Evolutionary conservation across 2,797 vertebrate genomes (phyloP).

Genomic region (Eremophila alpestris): DNA sequence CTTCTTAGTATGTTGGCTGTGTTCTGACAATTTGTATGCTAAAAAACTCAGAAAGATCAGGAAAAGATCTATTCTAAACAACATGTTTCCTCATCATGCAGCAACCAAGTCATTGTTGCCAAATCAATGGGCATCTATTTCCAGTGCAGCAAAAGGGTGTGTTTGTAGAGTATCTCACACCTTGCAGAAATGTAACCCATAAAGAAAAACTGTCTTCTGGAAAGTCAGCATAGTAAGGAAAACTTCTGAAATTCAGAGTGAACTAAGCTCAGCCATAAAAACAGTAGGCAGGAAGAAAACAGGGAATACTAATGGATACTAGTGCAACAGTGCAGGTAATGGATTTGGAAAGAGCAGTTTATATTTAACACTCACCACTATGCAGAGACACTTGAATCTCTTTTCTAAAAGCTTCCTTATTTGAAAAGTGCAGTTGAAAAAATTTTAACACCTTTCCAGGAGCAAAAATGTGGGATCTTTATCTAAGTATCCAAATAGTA

Average conservation of each 20-base stretch:
- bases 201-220: background rate
- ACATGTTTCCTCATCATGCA: accelerated
- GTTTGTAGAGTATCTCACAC: background rate
- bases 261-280: background rate
- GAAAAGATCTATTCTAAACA: background rate
- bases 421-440: constrained; percentile 20
- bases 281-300: background rate
- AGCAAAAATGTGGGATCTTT: background rate
- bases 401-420: constrained; percentile 35
- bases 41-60: background rate
- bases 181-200: background rate
- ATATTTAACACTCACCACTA: background rate
- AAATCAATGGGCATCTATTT: background rate
- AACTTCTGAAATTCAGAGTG: background rate
- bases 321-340: background rate
- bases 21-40: background rate
- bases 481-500: background rate
- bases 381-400: background rate
- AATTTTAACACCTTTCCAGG: background rate
- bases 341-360: background rate
- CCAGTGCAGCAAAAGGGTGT: background rate
- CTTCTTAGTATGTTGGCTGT: background rate
- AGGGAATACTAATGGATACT: background rate
- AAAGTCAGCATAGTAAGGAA: background rate
- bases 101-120: background rate